Evolutionary conservation across 2,797 vertebrate genomes (phyloP), one percentile per base, ranked within the genome.

Genomic region (Spinus olivaceus): DNA sequence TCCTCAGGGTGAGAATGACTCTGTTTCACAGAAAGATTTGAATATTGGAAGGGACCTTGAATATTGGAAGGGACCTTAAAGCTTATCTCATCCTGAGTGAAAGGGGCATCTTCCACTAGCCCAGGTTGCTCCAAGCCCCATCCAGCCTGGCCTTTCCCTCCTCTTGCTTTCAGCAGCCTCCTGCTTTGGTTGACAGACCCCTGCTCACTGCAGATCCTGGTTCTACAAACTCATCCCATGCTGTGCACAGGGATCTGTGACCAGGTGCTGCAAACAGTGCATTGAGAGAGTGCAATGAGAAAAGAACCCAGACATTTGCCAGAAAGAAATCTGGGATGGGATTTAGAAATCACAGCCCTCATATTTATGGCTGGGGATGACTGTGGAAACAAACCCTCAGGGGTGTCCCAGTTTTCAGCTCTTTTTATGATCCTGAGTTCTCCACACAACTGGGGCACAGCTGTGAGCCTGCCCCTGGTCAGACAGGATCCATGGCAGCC

Each of bases 151-250:
- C 16, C 44, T 79, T 57, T 72, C 18, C 50, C 11, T 37, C 33
- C n/a, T 78, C 20, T 39, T 47, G 27, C 46, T 85, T 88, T 71
- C 70, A 73, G 59, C 50, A n/a, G 6, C 54, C 17, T 80, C 64
- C 59, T 57, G 18, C 22, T 83, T 63, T 49, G 46, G 25, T 49
- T 46, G 49, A 51, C 12, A 23, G 37, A 47, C 6, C 41, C 5
- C 44, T 44, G 47, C 39, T 76, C 35, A 7, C 9, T 21, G 35
- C 76, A 80, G 30, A 30, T 16, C 23, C 18, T 18, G 54, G 22
- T 28, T 76, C 47, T n/a, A 19, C 4, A 16, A 12, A 2, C 8
- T 57, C 33, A 4, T 28, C 54, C 30, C 1, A 0, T 42, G 51
- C 39, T 5, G 1, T 8, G 41, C 73, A 27, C 16, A 23, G 76